Base-by-base conservation (phyloP, 2,888 invertebrate genomes). In the Seira sanloemensis region DNA sequence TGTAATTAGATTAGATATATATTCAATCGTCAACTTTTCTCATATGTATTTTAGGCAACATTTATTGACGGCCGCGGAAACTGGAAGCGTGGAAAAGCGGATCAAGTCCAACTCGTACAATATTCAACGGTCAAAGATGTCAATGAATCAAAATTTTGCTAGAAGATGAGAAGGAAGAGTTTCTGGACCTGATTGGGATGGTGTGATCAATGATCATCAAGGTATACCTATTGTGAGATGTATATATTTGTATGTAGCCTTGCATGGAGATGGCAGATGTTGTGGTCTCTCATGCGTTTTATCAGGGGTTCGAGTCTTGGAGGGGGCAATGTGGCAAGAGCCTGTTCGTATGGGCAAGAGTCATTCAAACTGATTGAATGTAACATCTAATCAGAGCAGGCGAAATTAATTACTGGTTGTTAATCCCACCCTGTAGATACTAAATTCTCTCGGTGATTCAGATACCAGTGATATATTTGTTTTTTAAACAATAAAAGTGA, bases 101-200 rank as follows among this genome's bases (percentile, higher is more conserved):
- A 95, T 98, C 72, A 96, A 95, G 90, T 94, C 97, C 16, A 98
- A 97, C 91, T 94, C 96, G 65, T 96, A 97, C 91, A 96, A 96
- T 90, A 96, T 98, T 88, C 98, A 98, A 91, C 93, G 97, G 80
- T 95, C 95, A 1, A 93, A 93, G 21, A 92, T 93, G 24, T 94
- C 96, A 72, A 96, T 98, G 96, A 94, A 96, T 89, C 93, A 94
- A 85, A 95, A 97, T 91, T 98, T 98, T 92, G 96, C 96, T 0
- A 93, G 93, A 86, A 93, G 95, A 90, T 95, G 86, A 88, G 12
- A 54, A 23, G 12, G 37, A 12, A 37, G 37, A 21, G 67, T 67
- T 67, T 7, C n/a, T n/a, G n/a, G n/a, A n/a, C n/a, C n/a, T n/a
- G n/a, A n/a, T n/a, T n/a, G n/a, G n/a, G n/a, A n/a, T n/a, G n/a